A percentile compares a stretch with the other conserved stretches of the same genome.
Evolutionary conservation across 1,140 invertebrate species (phyloP).

Genomic region (Aphelinus certus): DNA sequence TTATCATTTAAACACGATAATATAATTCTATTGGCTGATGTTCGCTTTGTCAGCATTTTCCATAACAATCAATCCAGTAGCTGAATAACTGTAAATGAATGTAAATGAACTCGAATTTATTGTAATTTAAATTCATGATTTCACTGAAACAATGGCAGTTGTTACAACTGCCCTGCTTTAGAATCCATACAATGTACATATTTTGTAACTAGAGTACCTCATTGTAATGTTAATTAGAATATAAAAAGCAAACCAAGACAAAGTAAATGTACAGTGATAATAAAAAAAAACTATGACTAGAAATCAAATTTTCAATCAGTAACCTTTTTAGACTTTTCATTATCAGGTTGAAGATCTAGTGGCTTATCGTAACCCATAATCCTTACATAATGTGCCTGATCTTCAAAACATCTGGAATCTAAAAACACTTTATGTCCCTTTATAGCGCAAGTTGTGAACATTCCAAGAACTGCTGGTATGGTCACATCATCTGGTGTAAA

Average conservation of each 20-base stretch:
- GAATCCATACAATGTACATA: constrained; percentile 49
- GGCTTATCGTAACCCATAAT: constrained; percentile 94
- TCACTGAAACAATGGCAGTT: constrained; percentile 10
- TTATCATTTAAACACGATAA: constrained; percentile 24
- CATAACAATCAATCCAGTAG: constrained; percentile 6
- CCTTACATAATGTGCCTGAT: constrained; percentile 77
- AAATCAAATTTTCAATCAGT: constrained; percentile 26
- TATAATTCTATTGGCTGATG: constrained; percentile 4
- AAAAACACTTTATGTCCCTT: constrained; percentile 80
- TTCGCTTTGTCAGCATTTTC: constrained; percentile 5
- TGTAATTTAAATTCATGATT: constrained; percentile 21
- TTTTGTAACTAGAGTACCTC: constrained; percentile 50
- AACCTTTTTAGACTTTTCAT: constrained; percentile 22
- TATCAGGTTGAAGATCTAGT: constrained; percentile 76
- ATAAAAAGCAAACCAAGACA: constrained; percentile 37
- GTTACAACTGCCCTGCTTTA: constrained; percentile 21
- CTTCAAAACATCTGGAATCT: constrained; percentile 73
- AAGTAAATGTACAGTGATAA: constrained; percentile 40
- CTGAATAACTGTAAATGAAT: constrained; percentile 19
- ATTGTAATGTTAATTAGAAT: constrained; percentile 35
- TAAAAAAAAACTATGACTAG: constrained; percentile 40
- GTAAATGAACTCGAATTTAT: not conserved
- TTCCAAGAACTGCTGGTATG: constrained; percentile 80
- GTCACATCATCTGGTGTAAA: constrained; percentile 81
- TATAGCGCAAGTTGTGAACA: constrained; percentile 81